Evolutionary conservation across 1,140 invertebrate genomes (phyloP).

Genomic region (Halyomorpha halys): DNA sequence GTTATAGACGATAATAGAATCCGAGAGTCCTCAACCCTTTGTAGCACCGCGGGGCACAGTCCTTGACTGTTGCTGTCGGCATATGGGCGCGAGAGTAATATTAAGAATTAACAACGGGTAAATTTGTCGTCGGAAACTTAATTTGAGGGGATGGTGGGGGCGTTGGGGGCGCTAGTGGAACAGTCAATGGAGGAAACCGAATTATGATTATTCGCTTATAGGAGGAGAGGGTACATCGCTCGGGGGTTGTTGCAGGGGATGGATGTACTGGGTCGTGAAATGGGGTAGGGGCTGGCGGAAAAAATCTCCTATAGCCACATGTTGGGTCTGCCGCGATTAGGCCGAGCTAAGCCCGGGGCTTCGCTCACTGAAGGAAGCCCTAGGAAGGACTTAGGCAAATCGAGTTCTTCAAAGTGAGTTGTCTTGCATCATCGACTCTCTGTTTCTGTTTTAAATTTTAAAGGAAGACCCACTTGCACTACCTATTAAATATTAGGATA

Average conservation of each 20-base stretch:
- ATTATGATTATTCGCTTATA: slow-evolving; percentile 18
- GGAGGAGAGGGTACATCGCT: neutral
- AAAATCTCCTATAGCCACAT: slow-evolving; percentile 11
- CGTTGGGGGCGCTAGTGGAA: slow-evolving; percentile 1
- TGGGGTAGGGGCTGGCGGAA: slow-evolving; percentile 3
- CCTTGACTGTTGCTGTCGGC: slow-evolving; percentile 11
- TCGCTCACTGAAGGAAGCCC: too few relatives aligned
- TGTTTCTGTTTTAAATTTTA: too few relatives aligned
- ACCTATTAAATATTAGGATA: too few relatives aligned
- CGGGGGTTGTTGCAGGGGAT: neutral
- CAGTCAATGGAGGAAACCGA: slow-evolving; percentile 16
- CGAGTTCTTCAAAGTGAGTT: too few relatives aligned
- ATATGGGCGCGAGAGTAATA: slow-evolving; percentile 4
- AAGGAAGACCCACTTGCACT: too few relatives aligned
- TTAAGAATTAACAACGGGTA: slow-evolving; percentile 16
- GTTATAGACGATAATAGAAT: too few relatives aligned
- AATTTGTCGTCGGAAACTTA: slow-evolving; percentile 12
- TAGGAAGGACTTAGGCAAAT: too few relatives aligned
- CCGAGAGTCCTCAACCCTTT: too few relatives aligned
- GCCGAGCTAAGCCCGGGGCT: too few relatives aligned
- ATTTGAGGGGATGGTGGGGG: neutral
- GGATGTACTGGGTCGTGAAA: slow-evolving; percentile 13
- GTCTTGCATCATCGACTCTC: too few relatives aligned
- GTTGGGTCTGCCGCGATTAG: slow-evolving; percentile 1
- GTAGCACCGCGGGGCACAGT: neutral